Evolutionary conservation across 2,113 vertebrate species (phyloP).

Genomic region (Oryzias curvinotus): DNA sequence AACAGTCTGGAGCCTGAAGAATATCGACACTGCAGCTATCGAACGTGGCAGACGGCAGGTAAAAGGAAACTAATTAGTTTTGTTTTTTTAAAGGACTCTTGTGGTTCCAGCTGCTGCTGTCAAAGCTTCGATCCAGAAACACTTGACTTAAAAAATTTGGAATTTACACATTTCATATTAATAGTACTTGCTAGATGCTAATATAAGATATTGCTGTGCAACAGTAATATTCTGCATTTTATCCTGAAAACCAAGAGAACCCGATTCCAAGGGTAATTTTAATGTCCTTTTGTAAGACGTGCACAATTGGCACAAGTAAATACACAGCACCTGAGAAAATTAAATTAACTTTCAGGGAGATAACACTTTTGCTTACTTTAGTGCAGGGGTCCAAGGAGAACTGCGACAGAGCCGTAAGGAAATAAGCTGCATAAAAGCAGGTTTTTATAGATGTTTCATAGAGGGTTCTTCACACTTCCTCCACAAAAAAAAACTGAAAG

Average conservation of each 20-base stretch:
- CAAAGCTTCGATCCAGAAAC: constrained; percentile 1
- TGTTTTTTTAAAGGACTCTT: background rate
- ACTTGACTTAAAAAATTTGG: constrained; percentile 2
- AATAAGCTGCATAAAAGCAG: constrained; percentile 12
- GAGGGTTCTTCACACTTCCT: background rate
- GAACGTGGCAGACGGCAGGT: background rate
- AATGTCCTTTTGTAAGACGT: constrained; percentile 38
- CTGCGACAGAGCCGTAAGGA: background rate
- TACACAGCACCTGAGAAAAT: constrained; percentile 35
- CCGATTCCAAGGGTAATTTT: constrained; percentile 30
- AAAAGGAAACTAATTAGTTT: background rate
- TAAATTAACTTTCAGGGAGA: constrained; percentile 40
- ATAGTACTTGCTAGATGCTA: constrained; percentile 20
- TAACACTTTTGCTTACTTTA: constrained; percentile 36
- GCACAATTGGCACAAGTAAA: constrained; percentile 46
- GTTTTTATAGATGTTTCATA: background rate
- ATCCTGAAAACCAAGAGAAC: constrained; percentile 43
- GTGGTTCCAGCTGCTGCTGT: background rate
- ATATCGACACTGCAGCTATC: background rate
- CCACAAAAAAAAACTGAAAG: background rate
- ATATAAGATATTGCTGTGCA: constrained; percentile 47
- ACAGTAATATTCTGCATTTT: constrained; percentile 46
- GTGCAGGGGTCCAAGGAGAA: constrained; percentile 16
- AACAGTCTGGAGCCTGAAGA: background rate
- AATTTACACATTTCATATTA: constrained; percentile 31